A percentile compares a stretch with the other conserved stretches of the same genome.
Evolutionary conservation across 2,888 invertebrate species (phyloP).

Genomic region (Digitonthophagus gazella): DNA sequence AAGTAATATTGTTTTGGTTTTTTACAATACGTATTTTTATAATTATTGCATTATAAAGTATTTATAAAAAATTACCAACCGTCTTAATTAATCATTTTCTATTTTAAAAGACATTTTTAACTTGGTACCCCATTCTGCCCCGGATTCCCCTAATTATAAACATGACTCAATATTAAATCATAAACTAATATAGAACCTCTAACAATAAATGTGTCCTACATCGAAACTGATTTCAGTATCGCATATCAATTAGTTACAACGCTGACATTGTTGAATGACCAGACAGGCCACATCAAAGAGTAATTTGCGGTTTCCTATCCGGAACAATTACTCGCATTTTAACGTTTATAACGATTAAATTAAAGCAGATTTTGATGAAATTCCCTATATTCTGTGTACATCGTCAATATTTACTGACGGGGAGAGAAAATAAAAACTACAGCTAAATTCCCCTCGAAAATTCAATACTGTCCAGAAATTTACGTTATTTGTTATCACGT

Average conservation of each 20-base stretch:
- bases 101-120: too few species aligned
- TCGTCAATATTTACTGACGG: neutral
- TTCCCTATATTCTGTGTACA: neutral
- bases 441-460: neutral
- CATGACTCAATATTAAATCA: neutral
- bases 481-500: too few species aligned
- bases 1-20: too few species aligned
- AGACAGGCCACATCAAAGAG: neutral
- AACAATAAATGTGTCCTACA: too few species aligned
- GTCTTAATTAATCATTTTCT: too few species aligned
- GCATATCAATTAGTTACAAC: neutral
- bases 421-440: neutral
- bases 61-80: too few species aligned
- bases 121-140: too few species aligned
- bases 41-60: too few species aligned
- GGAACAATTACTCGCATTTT: too few species aligned
- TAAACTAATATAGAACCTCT: neutral
- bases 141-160: too few species aligned
- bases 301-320: neutral
- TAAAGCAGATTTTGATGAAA: neutral
- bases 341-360: neutral
- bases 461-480: neutral
- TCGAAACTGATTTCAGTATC: neutral
- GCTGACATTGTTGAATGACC: neutral
- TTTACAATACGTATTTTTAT: too few species aligned